Evolutionary conservation across 2,888 invertebrate species (phyloP).

Genomic region (Galerucella nymphaeae): DNA sequence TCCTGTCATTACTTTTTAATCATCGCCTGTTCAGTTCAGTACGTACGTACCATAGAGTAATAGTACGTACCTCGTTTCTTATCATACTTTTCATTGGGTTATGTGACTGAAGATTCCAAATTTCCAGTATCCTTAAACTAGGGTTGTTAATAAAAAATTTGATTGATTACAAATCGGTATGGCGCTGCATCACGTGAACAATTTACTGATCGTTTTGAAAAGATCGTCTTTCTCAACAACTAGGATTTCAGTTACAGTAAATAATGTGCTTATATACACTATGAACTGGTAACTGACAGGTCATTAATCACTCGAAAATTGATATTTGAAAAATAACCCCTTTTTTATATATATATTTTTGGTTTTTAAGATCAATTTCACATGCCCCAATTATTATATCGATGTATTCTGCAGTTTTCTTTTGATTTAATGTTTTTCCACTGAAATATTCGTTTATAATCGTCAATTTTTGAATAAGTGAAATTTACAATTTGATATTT

Average conservation of each 20-base stretch:
- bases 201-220: not conserved
- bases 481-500: constrained; percentile 19
- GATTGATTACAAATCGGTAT: not conserved
- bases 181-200: not conserved
- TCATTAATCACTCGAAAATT: constrained; percentile 26
- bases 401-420: no score
- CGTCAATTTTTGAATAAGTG: not conserved
- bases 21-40: no score
- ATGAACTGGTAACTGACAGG: constrained; percentile 25
- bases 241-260: not conserved
- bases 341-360: constrained; percentile 14
- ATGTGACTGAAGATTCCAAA: no score
- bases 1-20: no score
- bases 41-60: no score
- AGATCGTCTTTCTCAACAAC: not conserved
- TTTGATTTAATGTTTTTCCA: no score
- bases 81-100: no score
- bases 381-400: not conserved
- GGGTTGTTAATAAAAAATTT: not conserved
- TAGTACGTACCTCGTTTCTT: no score
- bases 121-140: no score
- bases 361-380: not conserved
- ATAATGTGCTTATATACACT: not conserved
- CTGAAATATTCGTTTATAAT: not conserved
- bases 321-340: constrained; percentile 20